Conservation (phyloP, 2,797 vertebrate species). For the Rhinophrynus dorsalis region DNA sequence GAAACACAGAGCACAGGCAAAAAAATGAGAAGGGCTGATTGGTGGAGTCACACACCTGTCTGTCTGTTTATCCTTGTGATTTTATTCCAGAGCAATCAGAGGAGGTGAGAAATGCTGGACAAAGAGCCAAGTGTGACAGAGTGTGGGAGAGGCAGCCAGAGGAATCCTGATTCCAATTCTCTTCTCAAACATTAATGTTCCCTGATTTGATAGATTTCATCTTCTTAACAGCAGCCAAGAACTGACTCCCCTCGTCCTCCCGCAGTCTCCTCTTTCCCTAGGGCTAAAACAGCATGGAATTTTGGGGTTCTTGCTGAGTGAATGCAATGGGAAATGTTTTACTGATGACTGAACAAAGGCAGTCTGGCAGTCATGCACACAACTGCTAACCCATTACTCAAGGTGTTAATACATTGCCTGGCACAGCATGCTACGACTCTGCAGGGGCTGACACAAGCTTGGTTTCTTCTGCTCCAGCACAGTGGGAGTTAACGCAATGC, state of each 20-base stretch:
- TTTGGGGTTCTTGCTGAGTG: slow-evolving; percentile 22
- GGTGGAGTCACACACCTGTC: slow-evolving; percentile 35
- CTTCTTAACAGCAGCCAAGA: slow-evolving; percentile 42
- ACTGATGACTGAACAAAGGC: slow-evolving; percentile 19
- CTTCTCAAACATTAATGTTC: slow-evolving; percentile 35
- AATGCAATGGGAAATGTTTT: slow-evolving; percentile 24
- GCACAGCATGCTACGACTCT: background rate
- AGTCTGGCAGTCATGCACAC: slow-evolving; percentile 26
- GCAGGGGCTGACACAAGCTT: too few relatives aligned
- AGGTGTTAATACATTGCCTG: background rate
- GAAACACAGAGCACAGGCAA: background rate
- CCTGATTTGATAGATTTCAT: slow-evolving; percentile 41
- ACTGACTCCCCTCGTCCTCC: slow-evolving; percentile 26
- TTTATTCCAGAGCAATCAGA: slow-evolving; percentile 34
- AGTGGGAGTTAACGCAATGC: too few relatives aligned
- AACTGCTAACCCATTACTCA: slow-evolving; percentile 12
- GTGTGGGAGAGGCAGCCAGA: slow-evolving; percentile 28
- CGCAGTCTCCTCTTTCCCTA: slow-evolving; percentile 18
- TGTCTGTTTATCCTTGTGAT: slow-evolving; percentile 31
- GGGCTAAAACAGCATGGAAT: slow-evolving; percentile 38
- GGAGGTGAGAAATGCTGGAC: slow-evolving; percentile 41
- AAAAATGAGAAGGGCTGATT: background rate
- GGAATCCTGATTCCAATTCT: slow-evolving; percentile 38
- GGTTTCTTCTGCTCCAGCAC: too few relatives aligned
- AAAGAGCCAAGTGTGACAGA: slow-evolving; percentile 40